Evolutionary conservation across 2,113 vertebrate species (phyloP).

Genomic region (Polypterus bichir): DNA sequence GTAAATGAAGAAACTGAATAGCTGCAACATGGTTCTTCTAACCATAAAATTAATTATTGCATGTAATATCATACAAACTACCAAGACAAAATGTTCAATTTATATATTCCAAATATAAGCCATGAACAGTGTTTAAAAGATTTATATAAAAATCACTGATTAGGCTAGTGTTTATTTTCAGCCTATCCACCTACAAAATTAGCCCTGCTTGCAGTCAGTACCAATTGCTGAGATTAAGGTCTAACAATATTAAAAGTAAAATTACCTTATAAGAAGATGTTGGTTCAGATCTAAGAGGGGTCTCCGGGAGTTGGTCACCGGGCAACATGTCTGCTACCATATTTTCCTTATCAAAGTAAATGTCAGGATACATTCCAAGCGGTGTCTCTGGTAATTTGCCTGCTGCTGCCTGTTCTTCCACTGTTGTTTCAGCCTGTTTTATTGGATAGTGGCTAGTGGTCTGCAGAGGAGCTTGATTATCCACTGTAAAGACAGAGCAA

Average conservation of each 20-base stretch:
- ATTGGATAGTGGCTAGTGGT: slow-evolving; percentile 78
- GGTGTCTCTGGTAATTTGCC: slow-evolving; percentile 88
- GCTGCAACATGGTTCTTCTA: too few species aligned
- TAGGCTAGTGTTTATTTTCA: too few species aligned
- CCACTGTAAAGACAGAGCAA: slow-evolving; percentile 22
- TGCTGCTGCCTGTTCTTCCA: slow-evolving; percentile 70
- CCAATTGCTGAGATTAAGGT: too few species aligned
- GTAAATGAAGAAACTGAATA: too few species aligned
- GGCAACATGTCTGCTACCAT: slow-evolving; percentile 49
- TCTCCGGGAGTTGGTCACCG: slow-evolving; percentile 59
- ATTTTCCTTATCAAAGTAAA: slow-evolving; percentile 42
- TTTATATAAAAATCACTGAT: too few species aligned
- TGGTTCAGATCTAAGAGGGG: slow-evolving; percentile 57
- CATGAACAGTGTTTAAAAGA: too few species aligned
- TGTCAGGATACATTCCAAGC: slow-evolving; percentile 60
- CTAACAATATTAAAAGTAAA: neutral
- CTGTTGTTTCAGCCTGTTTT: slow-evolving; percentile 67
- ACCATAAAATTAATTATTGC: too few species aligned
- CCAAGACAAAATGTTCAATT: too few species aligned
- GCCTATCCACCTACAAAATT: too few species aligned
- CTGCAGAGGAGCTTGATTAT: slow-evolving; percentile 58
- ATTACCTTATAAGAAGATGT: slow-evolving; percentile 78
- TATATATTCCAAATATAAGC: too few species aligned
- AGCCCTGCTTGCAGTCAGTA: too few species aligned
- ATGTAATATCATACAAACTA: too few species aligned